Evolutionary conservation across 2,797 vertebrate species (phyloP).

Genomic region (Acrocephalus scirpaceus): DNA sequence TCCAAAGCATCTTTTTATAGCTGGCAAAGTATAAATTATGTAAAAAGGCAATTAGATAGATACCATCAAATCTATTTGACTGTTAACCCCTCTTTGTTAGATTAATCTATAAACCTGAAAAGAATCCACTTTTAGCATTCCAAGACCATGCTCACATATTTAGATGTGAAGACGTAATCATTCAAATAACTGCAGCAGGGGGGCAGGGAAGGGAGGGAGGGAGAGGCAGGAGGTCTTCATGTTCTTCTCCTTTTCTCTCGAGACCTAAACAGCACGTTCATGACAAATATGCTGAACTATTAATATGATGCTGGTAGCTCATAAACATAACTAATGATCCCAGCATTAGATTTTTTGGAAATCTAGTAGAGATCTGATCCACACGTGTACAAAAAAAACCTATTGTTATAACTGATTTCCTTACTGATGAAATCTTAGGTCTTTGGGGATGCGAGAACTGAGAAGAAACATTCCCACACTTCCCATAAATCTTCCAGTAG

Average conservation of each 20-base stretch:
- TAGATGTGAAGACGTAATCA: conserved; percentile 7
- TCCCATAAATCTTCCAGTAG: neutral
- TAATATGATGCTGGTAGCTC: neutral
- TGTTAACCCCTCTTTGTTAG: conserved; percentile 65
- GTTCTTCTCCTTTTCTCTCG: neutral
- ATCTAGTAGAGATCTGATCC: neutral
- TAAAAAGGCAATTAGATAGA: conserved; percentile 67
- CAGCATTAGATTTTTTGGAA: neutral
- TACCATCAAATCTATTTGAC: conserved; percentile 52
- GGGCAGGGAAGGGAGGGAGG: neutral
- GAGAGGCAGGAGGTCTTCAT: neutral
- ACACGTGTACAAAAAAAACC: neutral
- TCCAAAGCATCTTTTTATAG: conserved; percentile 76
- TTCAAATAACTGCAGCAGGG: neutral
- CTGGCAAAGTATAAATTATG: conserved; percentile 67
- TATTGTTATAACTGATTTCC: neutral
- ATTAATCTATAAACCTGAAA: conserved; percentile 48
- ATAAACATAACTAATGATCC: neutral
- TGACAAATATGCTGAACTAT: neutral
- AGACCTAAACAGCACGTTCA: neutral
- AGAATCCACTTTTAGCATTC: conserved; percentile 43
- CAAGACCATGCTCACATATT: conserved; percentile 26
- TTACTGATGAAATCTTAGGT: neutral
- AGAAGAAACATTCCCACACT: neutral
- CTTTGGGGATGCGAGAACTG: neutral